Base-by-base conservation (phyloP, 2,113 vertebrate species). In the Blennius ocellaris region DNA sequence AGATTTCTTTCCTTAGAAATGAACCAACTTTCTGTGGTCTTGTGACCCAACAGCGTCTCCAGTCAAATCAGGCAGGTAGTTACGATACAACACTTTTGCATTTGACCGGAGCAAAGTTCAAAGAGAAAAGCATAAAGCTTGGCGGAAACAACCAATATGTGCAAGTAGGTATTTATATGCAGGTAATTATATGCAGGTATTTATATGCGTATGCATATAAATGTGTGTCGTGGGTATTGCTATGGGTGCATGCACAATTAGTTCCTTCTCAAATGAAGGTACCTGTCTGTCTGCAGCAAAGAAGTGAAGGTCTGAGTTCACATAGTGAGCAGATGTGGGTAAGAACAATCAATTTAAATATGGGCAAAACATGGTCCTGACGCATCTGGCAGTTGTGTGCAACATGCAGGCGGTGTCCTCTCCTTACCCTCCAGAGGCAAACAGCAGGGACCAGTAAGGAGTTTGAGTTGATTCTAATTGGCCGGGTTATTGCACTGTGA, bases 381-480 rank as follows among this genome's bases (percentile, higher is more conserved):
- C 21, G 21, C 21, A 30, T 30, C 21, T 30, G 21, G 21, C 4
- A 16, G 9, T 11, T 44, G 1, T 37, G 14, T 57, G 44, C 9
- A 36, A 37, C 44, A 17, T n/a, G 21, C 8, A 7, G n/a, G 10
- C 17, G 7, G 30, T 67, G 62, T 66, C 79, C 57, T 76, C 65
- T 52, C 37, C 45, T 11, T 77, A 11, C 45, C 12, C 63, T 80
- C 45, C 7, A 55, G 7, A 54, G 11, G 37, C 0, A 60, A 72
- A 66, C 3, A 36, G 45, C 6, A 52, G 51, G 41, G 38, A 16
- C 9, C 56, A 56, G 5, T 16, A 49, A 40, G 39, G 39, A 47
- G 51, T 66, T 40, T 6, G 50, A 50, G 57, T 73, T 73, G 86
- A 89, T 59, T 87, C 70, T 73, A 82, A 86, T 77, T 75, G 82